Conservation (phyloP, 2,888 invertebrate species). For the Catocala sponsa region DNA sequence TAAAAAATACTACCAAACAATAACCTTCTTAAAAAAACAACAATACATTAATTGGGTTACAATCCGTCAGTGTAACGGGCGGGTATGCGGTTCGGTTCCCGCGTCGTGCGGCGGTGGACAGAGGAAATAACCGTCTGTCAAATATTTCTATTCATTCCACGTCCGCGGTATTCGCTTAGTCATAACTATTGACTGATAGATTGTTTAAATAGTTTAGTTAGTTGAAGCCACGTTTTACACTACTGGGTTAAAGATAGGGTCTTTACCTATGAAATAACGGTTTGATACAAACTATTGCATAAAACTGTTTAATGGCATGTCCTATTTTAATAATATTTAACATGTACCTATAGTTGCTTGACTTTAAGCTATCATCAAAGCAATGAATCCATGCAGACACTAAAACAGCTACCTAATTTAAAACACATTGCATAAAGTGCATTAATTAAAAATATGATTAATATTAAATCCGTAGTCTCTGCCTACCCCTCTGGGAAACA, state of each 20-base stretch:
- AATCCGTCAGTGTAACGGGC: constrained; percentile 37
- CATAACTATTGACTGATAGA: constrained; percentile 42
- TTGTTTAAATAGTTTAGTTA: constrained; percentile 21
- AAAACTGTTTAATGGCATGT: background rate
- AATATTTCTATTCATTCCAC: constrained; percentile 33
- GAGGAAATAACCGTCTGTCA: constrained; percentile 51
- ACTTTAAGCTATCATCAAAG: too few species aligned
- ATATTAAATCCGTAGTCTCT: too few species aligned
- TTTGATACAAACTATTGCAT: background rate
- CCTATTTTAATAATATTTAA: background rate
- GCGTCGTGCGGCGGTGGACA: constrained; percentile 40
- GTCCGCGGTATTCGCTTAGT: constrained; percentile 44
- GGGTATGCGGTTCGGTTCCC: constrained; percentile 33
- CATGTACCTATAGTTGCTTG: too few species aligned
- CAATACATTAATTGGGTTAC: constrained; percentile 35
- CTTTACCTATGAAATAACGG: background rate
- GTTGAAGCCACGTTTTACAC: constrained; percentile 29
- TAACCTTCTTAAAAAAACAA: constrained; percentile 18
- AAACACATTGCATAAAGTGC: too few species aligned
- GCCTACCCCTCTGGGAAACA: too few species aligned
- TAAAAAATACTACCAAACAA: background rate
- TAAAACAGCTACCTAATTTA: too few species aligned
- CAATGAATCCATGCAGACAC: too few species aligned
- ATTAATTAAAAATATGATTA: too few species aligned
- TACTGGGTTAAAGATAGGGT: constrained; percentile 29